A percentile compares a stretch with the other conserved stretches of the same genome.
These are phyloP conservation scores for Tragelaphus strepsiceros DNA, from an alignment of 2,113 vertebrate species.

Conservation along the genomic window DNA sequence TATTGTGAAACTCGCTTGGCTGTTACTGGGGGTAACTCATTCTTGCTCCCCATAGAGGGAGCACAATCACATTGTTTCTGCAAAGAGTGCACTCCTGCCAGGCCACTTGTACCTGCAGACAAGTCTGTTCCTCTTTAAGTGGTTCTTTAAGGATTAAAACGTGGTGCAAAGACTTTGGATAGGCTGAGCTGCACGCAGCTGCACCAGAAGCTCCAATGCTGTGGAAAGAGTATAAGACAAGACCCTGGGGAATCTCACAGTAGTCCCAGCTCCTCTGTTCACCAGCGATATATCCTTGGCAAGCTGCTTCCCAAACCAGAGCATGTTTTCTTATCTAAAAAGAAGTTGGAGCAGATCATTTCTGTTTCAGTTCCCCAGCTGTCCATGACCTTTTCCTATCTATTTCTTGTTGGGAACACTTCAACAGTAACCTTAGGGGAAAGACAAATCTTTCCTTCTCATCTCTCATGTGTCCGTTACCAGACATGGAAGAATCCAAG, in stretches of 20 bases:
- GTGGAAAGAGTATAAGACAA: neutral
- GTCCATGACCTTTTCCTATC: neutral
- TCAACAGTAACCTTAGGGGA: neutral
- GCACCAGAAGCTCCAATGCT: neutral
- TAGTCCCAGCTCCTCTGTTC: neutral
- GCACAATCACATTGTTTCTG: neutral
- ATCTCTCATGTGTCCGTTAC: neutral
- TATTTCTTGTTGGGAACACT: neutral
- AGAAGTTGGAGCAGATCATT: neutral
- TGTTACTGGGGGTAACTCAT: neutral
- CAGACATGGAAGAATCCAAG: neutral
- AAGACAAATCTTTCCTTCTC: neutral
- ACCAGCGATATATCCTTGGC: neutral
- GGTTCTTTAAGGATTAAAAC: conserved; percentile 24
- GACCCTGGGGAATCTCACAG: neutral
- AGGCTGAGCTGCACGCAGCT: neutral
- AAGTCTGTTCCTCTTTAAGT: neutral
- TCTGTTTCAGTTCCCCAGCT: neutral
- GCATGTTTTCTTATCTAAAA: neutral
- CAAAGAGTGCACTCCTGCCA: neutral
- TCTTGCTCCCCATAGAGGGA: neutral
- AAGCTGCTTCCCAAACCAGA: neutral
- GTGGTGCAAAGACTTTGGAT: neutral
- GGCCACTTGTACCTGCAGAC: neutral
- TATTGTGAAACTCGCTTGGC: neutral